Conservation (phyloP, 2,797 vertebrate species). For the Phalanger gymnotis region DNA sequence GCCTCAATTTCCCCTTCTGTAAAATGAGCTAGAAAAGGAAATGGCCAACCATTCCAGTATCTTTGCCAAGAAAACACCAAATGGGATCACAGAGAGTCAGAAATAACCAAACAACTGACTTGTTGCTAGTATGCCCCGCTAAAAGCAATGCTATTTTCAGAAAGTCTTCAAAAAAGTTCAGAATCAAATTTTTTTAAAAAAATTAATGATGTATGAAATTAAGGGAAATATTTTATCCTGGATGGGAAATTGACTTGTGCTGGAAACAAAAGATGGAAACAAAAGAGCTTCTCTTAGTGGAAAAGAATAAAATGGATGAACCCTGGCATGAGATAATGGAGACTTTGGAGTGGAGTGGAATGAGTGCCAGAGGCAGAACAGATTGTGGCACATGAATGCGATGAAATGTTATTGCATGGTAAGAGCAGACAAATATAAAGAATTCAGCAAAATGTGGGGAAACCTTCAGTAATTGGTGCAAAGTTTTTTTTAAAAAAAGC, state of each 20-base stretch:
- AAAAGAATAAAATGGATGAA: background rate
- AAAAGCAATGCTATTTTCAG: background rate
- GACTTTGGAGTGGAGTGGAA: background rate
- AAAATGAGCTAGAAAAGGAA: background rate
- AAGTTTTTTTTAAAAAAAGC: background rate
- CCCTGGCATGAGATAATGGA: background rate
- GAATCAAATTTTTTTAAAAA: slow-evolving; percentile 10
- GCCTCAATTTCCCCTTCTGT: background rate
- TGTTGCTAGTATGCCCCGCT: background rate
- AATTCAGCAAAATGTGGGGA: background rate
- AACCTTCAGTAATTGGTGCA: background rate
- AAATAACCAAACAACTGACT: background rate
- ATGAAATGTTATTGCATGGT: background rate
- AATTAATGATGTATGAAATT: background rate
- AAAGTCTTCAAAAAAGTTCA: background rate
- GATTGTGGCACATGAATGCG: background rate
- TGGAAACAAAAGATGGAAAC: background rate
- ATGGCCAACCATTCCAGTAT: background rate
- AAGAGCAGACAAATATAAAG: background rate
- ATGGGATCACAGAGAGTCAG: background rate
- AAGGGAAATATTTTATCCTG: background rate
- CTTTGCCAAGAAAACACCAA: background rate
- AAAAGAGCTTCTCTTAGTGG: background rate
- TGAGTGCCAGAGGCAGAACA: background rate
- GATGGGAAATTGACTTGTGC: background rate